Percentiles rank a stretch among this genome's conserved stretches.
Conservation (phyloP, 2,888 invertebrate species). For the Sipha maydis region DNA sequence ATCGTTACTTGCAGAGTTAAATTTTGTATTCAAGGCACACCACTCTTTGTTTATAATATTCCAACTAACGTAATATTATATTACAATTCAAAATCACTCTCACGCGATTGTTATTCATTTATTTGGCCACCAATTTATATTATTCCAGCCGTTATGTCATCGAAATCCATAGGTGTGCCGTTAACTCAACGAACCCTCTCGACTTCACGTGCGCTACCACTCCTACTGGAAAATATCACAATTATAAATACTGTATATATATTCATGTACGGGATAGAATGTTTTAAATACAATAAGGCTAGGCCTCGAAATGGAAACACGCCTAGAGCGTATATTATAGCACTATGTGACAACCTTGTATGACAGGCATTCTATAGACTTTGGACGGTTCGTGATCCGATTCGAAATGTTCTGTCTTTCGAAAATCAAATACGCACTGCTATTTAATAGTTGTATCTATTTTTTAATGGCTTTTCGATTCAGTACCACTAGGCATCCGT, state of each 20-base stretch:
- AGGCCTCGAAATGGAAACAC: constrained; percentile 29
- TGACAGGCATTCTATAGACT: constrained; percentile 18
- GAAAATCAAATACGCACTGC: constrained; percentile 1
- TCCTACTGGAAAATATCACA: constrained; percentile 50
- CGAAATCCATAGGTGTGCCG: constrained; percentile 44
- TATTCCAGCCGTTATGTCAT: constrained; percentile 40
- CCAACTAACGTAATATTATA: background rate
- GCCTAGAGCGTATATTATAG: constrained; percentile 29
- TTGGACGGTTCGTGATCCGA: constrained; percentile 48
- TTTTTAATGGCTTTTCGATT: constrained; percentile 49
- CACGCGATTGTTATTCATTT: constrained; percentile 29
- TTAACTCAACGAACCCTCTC: constrained; percentile 33
- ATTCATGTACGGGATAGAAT: constrained; percentile 9
- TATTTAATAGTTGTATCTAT: background rate
- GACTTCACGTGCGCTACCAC: constrained; percentile 9
- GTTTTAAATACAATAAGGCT: constrained; percentile 53
- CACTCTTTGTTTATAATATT: constrained; percentile 28
- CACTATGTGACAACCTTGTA: constrained; percentile 51
- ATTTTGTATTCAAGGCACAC: constrained; percentile 30
- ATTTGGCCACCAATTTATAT: constrained; percentile 43
- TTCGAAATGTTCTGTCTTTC: constrained; percentile 28
- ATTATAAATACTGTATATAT: background rate
- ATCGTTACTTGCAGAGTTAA: background rate
- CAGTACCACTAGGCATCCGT: background rate
- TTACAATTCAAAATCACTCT: constrained; percentile 38